A percentile compares a stretch with the other conserved stretches of the same genome.
Evolutionary conservation across 2,113 vertebrate genomes (phyloP).

Genomic region (Glareola pratincola): DNA sequence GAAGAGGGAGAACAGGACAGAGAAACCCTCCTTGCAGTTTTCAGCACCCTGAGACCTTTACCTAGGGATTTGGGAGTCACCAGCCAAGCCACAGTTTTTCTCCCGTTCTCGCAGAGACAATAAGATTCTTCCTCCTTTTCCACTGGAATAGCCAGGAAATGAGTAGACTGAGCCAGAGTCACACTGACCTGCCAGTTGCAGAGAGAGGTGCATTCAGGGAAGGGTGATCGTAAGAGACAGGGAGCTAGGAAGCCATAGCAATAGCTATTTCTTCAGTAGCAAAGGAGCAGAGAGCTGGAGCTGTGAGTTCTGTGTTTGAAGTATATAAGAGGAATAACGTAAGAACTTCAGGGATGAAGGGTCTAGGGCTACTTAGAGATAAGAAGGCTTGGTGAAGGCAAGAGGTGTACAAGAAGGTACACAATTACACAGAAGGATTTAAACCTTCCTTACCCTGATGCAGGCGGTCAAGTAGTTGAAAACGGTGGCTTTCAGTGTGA

Average conservation of each 20-base stretch:
- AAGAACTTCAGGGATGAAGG: not conserved
- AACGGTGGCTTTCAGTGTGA: conserved; percentile 81
- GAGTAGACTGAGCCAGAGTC: conserved; percentile 41
- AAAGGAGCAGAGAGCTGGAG: not conserved
- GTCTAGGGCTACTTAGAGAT: not conserved
- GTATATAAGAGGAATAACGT: not conserved
- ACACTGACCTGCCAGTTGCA: conserved; percentile 57
- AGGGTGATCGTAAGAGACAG: not conserved
- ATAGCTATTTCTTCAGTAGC: not conserved
- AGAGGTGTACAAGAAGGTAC: not conserved
- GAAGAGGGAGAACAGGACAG: not conserved
- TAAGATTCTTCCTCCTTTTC: conserved; percentile 33
- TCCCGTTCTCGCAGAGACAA: conserved; percentile 67
- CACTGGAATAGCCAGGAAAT: conserved; percentile 34
- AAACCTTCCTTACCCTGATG: conserved; percentile 80
- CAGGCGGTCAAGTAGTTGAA: conserved; percentile 83
- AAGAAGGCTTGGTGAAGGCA: not conserved
- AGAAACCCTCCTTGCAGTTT: not conserved
- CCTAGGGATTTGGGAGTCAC: conserved; percentile 72
- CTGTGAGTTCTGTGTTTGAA: not conserved
- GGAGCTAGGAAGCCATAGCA: not conserved
- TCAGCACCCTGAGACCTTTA: conserved; percentile 18
- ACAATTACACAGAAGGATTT: not conserved
- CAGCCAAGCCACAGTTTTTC: conserved; percentile 70
- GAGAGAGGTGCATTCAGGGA: not conserved